phyloP scores from a whole-genome alignment of 2,797 vertebrate genomes.

The Gila robusta region DNA sequence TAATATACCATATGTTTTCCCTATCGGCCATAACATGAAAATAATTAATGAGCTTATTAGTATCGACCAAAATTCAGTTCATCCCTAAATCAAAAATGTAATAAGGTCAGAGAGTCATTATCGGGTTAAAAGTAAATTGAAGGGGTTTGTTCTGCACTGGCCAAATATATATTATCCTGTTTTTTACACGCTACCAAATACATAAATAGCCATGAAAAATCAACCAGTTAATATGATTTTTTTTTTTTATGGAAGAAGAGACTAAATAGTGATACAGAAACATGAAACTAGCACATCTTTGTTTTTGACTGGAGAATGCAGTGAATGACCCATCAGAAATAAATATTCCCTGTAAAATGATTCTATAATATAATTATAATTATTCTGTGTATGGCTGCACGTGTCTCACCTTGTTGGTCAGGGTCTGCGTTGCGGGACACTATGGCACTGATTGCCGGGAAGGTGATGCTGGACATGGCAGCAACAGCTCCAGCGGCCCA shows the following conservation, averaged over 20 bases:
- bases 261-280: background rate
- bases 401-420: constrained; percentile 87
- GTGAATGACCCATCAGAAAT: background rate
- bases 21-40: background rate
- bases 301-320: background rate
- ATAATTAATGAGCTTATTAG: background rate
- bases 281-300: background rate
- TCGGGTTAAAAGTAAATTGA: background rate
- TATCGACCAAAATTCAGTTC: background rate
- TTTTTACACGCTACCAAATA: background rate
- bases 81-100: background rate
- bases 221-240: background rate
- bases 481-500: constrained; percentile 93
- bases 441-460: constrained; percentile 92
- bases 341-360: background rate
- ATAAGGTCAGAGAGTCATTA: background rate
- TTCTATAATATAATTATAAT: constrained; percentile 1
- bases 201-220: background rate
- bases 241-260: background rate
- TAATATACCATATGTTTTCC: background rate
- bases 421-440: constrained; percentile 92
- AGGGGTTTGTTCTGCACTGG: background rate
- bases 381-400: background rate
- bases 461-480: constrained; percentile 95
- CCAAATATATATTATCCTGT: background rate